Conservation (phyloP, 1,140 invertebrate species). For the Papilio machaon region DNA sequence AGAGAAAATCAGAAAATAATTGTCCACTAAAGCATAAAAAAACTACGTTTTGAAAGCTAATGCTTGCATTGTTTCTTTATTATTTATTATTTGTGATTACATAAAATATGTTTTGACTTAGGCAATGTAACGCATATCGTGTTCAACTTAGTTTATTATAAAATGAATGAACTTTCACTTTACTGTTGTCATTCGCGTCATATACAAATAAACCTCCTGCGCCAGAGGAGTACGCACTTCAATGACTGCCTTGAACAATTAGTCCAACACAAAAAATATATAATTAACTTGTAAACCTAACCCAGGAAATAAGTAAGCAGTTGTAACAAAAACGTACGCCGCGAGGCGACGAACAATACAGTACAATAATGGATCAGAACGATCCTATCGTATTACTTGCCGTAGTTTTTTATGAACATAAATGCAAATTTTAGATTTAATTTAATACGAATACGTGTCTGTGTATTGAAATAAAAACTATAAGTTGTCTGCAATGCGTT, state of each 20-base stretch:
- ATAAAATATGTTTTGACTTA: no score
- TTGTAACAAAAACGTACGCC: constrained; percentile 41
- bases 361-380: not conserved
- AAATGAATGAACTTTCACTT: not conserved
- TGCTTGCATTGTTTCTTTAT: no score
- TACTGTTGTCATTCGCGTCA: not conserved
- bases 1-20: no score
- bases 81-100: no score
- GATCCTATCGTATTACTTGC: not conserved
- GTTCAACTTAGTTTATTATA: no score
- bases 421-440: not conserved
- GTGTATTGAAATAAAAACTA: not conserved
- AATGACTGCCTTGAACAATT: constrained; percentile 71
- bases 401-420: not conserved
- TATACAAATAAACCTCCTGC: constrained; percentile 48
- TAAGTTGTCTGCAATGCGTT: not conserved
- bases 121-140: no score
- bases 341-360: not conserved
- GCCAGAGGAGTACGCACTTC: constrained; percentile 65
- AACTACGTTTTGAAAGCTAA: no score
- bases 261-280: constrained; percentile 60
- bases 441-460: not conserved
- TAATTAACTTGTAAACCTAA: constrained; percentile 62
- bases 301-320: constrained; percentile 60
- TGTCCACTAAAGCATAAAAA: no score